phyloP scores from a whole-genome alignment of 2,113 vertebrate species.

The Tachysurus vachellii region DNA sequence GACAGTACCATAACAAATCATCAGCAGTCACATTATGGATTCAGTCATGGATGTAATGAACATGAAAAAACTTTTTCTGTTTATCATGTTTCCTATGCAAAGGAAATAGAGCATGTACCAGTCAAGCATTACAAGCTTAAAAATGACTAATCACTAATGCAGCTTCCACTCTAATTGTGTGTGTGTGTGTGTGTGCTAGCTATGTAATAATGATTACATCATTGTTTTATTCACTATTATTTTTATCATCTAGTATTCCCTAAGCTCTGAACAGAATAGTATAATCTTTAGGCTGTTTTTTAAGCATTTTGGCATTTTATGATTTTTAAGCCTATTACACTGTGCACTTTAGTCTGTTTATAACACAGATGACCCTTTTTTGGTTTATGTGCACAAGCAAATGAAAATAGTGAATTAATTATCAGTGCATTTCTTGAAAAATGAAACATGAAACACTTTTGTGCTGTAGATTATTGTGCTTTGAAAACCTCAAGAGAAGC shows the following conservation, averaged over 20 bases:
- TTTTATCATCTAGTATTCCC: background rate
- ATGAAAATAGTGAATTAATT: background rate
- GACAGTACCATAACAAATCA: background rate
- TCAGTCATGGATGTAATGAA: background rate
- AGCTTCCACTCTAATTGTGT: background rate
- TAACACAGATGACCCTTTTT: background rate
- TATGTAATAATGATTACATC: background rate
- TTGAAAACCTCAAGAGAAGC: constrained; percentile 3
- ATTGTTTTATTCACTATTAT: background rate
- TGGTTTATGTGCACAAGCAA: constrained; percentile 5
- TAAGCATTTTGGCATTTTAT: background rate
- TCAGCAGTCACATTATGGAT: background rate
- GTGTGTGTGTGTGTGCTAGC: background rate
- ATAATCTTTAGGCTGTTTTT: background rate
- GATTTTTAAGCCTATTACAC: background rate
- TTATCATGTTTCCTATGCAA: background rate
- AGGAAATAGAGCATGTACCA: background rate
- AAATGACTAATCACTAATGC: background rate
- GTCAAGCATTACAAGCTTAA: background rate
- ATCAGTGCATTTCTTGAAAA: background rate
- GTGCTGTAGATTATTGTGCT: constrained; percentile 5
- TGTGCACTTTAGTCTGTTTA: background rate
- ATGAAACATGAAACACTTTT: background rate
- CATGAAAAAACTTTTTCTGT: background rate
- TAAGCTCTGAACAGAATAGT: background rate